A percentile compares a stretch with the other conserved stretches of the same genome.
phyloP scores from a whole-genome alignment of 2,797 vertebrate species.

The Cossypha heuglini region DNA sequence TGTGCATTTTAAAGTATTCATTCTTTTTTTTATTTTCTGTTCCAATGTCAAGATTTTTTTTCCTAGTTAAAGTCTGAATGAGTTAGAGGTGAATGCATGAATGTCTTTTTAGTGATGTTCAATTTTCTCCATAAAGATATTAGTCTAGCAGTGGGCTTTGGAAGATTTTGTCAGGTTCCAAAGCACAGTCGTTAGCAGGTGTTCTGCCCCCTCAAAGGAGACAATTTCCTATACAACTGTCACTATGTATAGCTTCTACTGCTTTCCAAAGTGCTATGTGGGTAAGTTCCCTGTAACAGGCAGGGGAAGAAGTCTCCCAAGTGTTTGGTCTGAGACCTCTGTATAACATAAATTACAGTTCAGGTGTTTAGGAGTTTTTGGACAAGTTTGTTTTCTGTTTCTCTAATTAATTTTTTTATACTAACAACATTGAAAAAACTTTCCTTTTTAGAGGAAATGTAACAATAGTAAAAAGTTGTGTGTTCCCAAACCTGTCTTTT shows the following conservation, averaged over 20 bases:
- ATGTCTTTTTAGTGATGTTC: background rate
- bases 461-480: background rate
- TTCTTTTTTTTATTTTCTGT: background rate
- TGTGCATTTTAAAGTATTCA: background rate
- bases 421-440: background rate
- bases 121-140: background rate
- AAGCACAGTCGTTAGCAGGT: background rate
- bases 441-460: background rate
- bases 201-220: background rate
- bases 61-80: background rate
- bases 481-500: background rate
- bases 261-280: background rate
- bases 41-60: background rate
- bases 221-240: background rate
- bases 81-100: background rate
- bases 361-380: background rate
- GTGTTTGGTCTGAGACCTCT: background rate
- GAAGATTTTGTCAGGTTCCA: background rate
- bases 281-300: background rate
- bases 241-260: background rate
- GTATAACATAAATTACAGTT: background rate
- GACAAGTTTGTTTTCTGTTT: background rate
- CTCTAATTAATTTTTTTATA: background rate
- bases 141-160: background rate
- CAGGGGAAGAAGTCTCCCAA: background rate